Evolutionary conservation across 2,797 vertebrate species (phyloP), one percentile per base, ranked within the genome.

Genomic region (Cheirogaleus major): DNA sequence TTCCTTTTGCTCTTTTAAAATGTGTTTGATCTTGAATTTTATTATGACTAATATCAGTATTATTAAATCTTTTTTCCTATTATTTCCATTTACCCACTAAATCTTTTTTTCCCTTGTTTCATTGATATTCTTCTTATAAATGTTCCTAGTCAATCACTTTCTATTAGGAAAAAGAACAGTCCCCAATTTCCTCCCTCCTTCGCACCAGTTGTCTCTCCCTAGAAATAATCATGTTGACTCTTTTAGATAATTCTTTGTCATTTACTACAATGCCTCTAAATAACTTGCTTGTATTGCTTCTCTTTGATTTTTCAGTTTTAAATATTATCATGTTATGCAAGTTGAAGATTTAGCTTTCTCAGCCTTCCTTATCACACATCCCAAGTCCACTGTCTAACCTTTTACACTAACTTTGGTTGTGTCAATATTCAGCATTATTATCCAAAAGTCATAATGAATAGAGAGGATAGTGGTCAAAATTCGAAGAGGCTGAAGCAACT

Each of bases 1-100:
- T 23, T 70, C 43, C 12, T 95, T 73, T 65, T 75, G n/a, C 18
- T 22, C 57, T 84, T 90, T 81, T 80, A 65, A 89, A 95, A 80
- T 80, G 41, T 79, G 65, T 85, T 91, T 67, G n/a, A 96, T 69
- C 87, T 86, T 75, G 32, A 96, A 81, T 90, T 57, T 90, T 27
- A 93, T 86, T 81, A 85, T 15, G 35, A 76, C 30, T 84, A 67
- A 41, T 50, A 89, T 52, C 63, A 79, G 25, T 61, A 84, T 5
- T 80, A 80, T 41, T 63, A 78, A 27, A 59, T 41, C 27, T 79
- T 81, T 73, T 43, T 80, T 81, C 75, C 22, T 84, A 57, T 50
- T 52, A 65, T 89, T 90, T 95, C n/a, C 73, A 88, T 82, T 76
- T 88, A 50, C 30, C 61, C 18, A 76, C 8, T 38, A 1, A 59